Evolutionary conservation across 1,140 invertebrate species (phyloP), one percentile per base, ranked within the genome.

Genomic region (Drosophila tristis): DNA sequence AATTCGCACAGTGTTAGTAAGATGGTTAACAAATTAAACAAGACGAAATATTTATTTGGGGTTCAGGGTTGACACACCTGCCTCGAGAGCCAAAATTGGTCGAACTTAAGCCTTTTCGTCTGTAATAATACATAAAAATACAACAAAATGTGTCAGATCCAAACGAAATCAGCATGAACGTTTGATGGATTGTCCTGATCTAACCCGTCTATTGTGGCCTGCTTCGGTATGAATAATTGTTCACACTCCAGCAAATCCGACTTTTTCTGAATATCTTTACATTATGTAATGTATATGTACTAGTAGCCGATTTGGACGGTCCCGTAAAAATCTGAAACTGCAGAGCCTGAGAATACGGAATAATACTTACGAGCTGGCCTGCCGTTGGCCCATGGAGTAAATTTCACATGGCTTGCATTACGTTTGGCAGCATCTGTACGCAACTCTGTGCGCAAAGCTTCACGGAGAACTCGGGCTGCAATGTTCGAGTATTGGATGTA

Each of bases 401-500:
- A 95, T 91, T 95, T 96, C 29, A 98, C 95, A 70, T 94, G 94
- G 26, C 94, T 95, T 67, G 95, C 95, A 82, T 96, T 95, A 64
- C 97, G 94, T 90, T 96, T 97, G 6, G 93, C 80, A 45, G 97
- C 97, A 55, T 97, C 97, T 13, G 92, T 93, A 82, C 93, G 94
- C 0, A 96, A 70, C 39, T 97, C 95, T 0, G 94, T 81, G 92
- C 97, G 98, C 61, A 98, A 91, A 16, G 96, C 94, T 89, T 95
- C 93, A 25, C 97, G 94, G 48, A 98, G 93, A 39, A 97, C 92
- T 91, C 94, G 95, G 9, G 97, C 97, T 82, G 97, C 96, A 90
- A 98, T 97, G 90, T 96, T 96, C 26, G 97, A 98, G 91, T 97
- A 98, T 93, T 97, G 97, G 92, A 98, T 96, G 93, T 98, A 98